These are phyloP conservation scores for Lampris incognitus DNA, from an alignment of 2,113 vertebrate genomes.

Conservation along the genomic window DNA sequence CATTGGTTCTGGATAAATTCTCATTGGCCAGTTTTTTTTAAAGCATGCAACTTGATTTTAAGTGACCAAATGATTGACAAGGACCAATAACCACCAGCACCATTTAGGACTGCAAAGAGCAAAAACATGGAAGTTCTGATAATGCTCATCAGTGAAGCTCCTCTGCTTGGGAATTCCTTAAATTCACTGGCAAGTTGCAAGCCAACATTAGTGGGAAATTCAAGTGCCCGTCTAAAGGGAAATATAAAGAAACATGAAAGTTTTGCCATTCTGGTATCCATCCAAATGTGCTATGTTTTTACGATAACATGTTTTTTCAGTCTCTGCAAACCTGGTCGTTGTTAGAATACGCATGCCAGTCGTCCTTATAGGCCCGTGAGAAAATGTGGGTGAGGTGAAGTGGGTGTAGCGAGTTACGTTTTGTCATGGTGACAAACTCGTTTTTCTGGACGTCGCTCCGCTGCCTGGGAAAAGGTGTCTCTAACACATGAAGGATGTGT, in stretches of 20 bases:
- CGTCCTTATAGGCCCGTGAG: no score
- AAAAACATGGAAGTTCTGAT: neutral
- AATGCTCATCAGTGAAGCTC: neutral
- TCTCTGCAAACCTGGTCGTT: neutral
- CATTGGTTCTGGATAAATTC: no score
- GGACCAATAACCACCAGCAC: no score
- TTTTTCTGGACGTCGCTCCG: constrained; percentile 44
- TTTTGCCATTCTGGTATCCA: neutral
- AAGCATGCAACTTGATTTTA: no score
- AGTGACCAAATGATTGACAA: no score
- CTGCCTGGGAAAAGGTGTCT: constrained; percentile 29
- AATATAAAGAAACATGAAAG: neutral
- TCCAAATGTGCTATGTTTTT: neutral
- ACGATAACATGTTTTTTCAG: neutral
- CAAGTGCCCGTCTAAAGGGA: neutral
- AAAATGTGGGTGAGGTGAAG: neutral
- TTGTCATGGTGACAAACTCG: constrained; percentile 47
- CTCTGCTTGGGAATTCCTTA: neutral
- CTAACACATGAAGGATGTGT: neutral
- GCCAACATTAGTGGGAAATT: neutral
- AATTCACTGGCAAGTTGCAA: neutral
- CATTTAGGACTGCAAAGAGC: no score
- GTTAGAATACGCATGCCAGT: neutral
- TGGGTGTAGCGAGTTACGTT: constrained; percentile 15
- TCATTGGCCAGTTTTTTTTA: no score